Evolutionary conservation across 2,888 invertebrate species (phyloP).

Genomic region (Nomada flava): DNA sequence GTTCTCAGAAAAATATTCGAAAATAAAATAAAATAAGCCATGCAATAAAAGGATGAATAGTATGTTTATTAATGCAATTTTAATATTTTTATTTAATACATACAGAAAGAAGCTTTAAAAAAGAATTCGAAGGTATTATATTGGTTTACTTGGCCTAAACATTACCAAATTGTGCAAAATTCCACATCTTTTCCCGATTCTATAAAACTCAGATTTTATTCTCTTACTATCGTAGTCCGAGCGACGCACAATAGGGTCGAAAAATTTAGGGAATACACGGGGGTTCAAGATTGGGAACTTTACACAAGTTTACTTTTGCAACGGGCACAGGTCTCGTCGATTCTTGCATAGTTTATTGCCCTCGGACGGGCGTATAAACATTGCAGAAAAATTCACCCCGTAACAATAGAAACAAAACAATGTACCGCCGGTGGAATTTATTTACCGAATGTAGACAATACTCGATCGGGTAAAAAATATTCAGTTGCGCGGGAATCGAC

Average conservation of each 20-base stretch:
- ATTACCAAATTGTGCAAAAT: no score
- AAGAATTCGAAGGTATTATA: no score
- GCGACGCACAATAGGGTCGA: not conserved
- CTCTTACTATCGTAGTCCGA: no score
- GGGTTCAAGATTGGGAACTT: not conserved
- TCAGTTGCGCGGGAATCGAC: not conserved
- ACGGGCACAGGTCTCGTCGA: not conserved
- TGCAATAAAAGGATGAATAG: no score
- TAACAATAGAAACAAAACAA: conserved; percentile 12
- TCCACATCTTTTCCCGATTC: no score
- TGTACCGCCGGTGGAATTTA: not conserved
- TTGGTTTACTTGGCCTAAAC: no score
- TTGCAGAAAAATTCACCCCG: not conserved
- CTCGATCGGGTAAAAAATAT: conserved; percentile 3
- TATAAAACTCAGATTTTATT: no score
- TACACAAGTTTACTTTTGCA: not conserved
- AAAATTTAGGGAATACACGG: not conserved
- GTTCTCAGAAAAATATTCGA: no score
- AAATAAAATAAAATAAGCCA: no score
- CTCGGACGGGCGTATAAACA: not conserved
- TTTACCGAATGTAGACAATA: conserved; percentile 3
- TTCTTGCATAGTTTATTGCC: conserved; percentile 14
- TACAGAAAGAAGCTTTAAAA: no score
- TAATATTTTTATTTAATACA: no score
- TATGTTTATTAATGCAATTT: no score